A percentile compares a stretch with the other conserved stretches of the same genome.
These are phyloP conservation scores for Brachyptera putata DNA, from an alignment of 2,888 invertebrate species.

Conservation along the genomic window DNA sequence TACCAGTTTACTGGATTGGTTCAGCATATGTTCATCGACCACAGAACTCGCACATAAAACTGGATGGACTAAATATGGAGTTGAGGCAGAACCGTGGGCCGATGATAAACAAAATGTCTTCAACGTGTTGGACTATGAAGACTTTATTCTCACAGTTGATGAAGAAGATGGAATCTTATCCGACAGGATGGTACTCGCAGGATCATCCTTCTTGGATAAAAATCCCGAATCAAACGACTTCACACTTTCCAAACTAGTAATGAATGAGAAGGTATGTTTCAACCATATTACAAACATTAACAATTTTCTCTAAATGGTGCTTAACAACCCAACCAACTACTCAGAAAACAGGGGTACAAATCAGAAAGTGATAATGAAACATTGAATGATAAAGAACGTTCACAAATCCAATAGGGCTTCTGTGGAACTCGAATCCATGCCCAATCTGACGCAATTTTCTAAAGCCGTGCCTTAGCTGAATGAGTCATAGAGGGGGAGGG, in stretches of 20 bases:
- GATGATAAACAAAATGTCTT: background rate
- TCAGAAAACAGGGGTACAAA: no score
- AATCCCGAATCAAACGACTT: constrained; percentile 1
- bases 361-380: no score
- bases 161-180: background rate
- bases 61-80: background rate
- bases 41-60: background rate
- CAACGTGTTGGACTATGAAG: background rate
- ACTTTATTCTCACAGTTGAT: background rate
- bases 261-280: background rate
- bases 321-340: no score
- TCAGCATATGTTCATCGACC: background rate
- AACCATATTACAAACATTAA: no score
- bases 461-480: no score
- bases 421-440: no score
- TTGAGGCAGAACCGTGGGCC: constrained; percentile 2
- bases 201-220: background rate
- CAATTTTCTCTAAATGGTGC: no score
- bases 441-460: no score
- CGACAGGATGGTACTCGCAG: background rate
- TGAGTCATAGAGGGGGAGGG: no score
- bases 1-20: background rate
- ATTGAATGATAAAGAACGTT: no score
- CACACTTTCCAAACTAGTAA: background rate
- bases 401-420: no score